Percentiles rank a stretch among this genome's conserved stretches.
Conservation (phyloP, 2,113 vertebrate species). For the Mormyrus lacerda region DNA sequence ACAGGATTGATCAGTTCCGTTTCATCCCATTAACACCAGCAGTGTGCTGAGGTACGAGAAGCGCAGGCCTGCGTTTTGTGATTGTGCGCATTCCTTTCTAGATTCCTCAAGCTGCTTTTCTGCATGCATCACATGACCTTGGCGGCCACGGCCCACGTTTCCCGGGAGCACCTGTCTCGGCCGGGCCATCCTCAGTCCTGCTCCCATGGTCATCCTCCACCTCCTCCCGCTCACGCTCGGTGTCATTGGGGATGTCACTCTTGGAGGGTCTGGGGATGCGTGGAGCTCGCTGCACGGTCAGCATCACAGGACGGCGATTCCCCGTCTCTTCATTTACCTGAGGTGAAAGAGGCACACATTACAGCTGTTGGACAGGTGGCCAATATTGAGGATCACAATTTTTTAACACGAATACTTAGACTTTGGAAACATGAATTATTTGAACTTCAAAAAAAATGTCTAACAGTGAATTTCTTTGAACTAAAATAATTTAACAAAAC, state of each 20-base stretch:
- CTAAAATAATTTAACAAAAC: neutral
- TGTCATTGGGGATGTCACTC: conserved; percentile 66
- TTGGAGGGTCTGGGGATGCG: conserved; percentile 69
- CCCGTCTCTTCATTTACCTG: conserved; percentile 92
- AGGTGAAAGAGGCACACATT: neutral
- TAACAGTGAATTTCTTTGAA: neutral
- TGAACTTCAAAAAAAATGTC: neutral
- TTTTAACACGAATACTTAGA: neutral
- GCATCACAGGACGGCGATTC: conserved; percentile 84
- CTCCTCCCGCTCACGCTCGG: conserved; percentile 70
- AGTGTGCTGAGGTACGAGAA: neutral
- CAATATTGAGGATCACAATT: neutral
- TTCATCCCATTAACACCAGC: neutral
- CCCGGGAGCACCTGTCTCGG: conserved; percentile 42
- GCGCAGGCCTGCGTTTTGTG: neutral
- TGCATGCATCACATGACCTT: neutral
- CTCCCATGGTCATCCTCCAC: conserved; percentile 63
- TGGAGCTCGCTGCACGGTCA: conserved; percentile 78
- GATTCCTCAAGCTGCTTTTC: neutral
- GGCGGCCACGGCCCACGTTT: neutral
- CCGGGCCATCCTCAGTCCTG: conserved; percentile 51
- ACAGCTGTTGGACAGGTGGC: too few relatives aligned
- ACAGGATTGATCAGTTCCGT: neutral
- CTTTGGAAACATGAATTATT: neutral
- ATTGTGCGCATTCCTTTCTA: neutral